Evolutionary conservation across 2,888 invertebrate species (phyloP).

Genomic region (Harpalus rubripes): DNA sequence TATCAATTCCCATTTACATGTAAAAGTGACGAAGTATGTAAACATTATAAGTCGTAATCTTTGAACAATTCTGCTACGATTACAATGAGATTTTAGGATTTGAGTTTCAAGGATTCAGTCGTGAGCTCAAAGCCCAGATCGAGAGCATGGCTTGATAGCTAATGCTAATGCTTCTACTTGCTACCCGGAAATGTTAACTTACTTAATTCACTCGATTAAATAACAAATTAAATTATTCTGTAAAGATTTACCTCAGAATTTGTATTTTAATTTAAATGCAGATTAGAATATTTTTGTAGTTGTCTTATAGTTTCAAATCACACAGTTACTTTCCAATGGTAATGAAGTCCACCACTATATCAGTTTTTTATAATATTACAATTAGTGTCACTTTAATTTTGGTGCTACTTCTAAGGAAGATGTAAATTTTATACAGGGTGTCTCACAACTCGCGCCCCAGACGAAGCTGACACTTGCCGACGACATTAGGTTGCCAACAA

Average conservation of each 20-base stretch:
- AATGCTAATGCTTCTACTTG: conserved; percentile 21
- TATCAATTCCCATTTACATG: conserved; percentile 9
- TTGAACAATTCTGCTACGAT: conserved; percentile 39
- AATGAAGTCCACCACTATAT: too few species aligned
- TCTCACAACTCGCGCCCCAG: too few species aligned
- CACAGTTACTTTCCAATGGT: neutral
- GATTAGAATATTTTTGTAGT: conserved; percentile 17
- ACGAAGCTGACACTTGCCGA: too few species aligned
- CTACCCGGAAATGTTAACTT: conserved; percentile 40
- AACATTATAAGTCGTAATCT: conserved; percentile 47
- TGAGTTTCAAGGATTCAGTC: conserved; percentile 38
- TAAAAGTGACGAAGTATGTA: conserved; percentile 23
- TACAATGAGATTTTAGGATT: conserved; percentile 44
- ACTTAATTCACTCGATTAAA: conserved; percentile 55
- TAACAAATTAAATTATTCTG: conserved; percentile 50
- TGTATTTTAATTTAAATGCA: conserved; percentile 44
- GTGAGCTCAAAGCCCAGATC: conserved; percentile 16
- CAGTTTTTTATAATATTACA: too few species aligned
- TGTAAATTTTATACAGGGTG: too few species aligned
- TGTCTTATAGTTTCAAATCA: neutral
- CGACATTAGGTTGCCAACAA: too few species aligned
- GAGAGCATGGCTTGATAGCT: conserved; percentile 27
- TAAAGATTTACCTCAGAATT: conserved; percentile 52
- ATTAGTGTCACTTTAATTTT: too few species aligned
- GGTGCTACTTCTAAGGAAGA: too few species aligned